Base-by-base conservation (phyloP, 2,113 vertebrate species). In the Rousettus leschenaultii region DNA sequence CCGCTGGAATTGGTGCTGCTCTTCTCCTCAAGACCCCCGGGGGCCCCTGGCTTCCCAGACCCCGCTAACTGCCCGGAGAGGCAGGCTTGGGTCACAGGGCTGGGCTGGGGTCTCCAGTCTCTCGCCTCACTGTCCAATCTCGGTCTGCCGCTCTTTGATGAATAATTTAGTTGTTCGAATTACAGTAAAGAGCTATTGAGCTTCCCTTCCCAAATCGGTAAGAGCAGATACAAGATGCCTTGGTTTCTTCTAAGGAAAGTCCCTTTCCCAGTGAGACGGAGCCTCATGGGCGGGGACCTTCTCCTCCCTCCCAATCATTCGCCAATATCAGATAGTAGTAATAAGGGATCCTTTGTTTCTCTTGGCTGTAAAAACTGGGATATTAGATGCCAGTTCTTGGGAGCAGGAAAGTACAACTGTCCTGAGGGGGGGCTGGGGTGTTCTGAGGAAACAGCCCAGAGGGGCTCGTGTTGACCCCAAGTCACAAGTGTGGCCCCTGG, bases 111-210 rank as follows among this genome's bases (percentile, higher is more conserved):
- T 89, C 96, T 57, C 93, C 35, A n/a, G 84, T 51, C 55, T 87
- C 2, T 15, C 95, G 78, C 78, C 95, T 96, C 95, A 89, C 97
- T 40, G 78, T 80, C 96, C 97, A 95, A 33, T 90, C 53, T 94
- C 95, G 40, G 97, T 35, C 0, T 51, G 95, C 97, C 55, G 95
- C 96, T 98, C 93, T 95, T 33, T 26, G 80, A 98, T 98, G 98
- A 98, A 98, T 98, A 98, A 98, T 98, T 97, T 97, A 98, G 98
- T 97, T 91, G 96, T 93, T 97, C 11, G 96, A 97, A 98, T 98
- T 98, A 98, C 97, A 97, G 98, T 98, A 98, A 98, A 98, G 97
- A 80, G 97, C 91, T 70, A 5, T 45, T 75, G 70, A 61, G 87
- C 96, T 98, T 97, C 89, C 93, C 88, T 98, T 98, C 98, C 98